Evolutionary conservation across 2,797 vertebrate species (phyloP), one percentile per base, ranked within the genome.

Genomic region (Sciurus vulgaris): DNA sequence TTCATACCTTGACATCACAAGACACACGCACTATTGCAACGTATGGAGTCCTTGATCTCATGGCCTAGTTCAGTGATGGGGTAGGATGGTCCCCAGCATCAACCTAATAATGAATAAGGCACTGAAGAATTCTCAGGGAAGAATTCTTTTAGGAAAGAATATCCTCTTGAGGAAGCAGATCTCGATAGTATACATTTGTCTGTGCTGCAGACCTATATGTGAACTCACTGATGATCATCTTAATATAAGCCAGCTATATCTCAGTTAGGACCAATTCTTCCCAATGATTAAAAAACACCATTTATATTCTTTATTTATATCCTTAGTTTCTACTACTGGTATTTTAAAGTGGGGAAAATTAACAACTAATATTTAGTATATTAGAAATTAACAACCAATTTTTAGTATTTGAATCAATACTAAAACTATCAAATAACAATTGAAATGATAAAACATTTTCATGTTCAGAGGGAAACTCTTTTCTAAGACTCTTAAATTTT

Each of bases 301-400:
- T 61, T 91, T 12, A 69, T 59, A 26, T 61, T 33, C 73, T 11
- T 95, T n/a, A 89, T 44, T 65, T 90, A 79, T 77, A 87, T 17
- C 26, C 41, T 89, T 74, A 51, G 47, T 92, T 89, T 84, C 73
- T 54, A 24, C 70, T 59, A 13, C 38, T 51, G 22, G 33, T 65
- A 47, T n/a, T 92, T 93, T 94, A 70, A 93, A 95, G 47, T 56
- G 2, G 8, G 22, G 13, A 11, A 94, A 92, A 92, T 90, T 72
- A 85, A n/a, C 41, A 88, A 18, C 54, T 54, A 69, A 24, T 47
- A 47, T 20, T 54, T 54, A 54, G 54, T 54, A 54, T 20, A 18
- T 54, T 54, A 54, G 54, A 54, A 54, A 20, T 54, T 54, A 54
- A 54, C 18, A 54, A 54, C 54, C 5, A 67, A 51, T 67, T 69